Evolutionary conservation across 2,888 invertebrate species (phyloP), one percentile per base, ranked within the genome.

Genomic region (Philereme transversata): DNA sequence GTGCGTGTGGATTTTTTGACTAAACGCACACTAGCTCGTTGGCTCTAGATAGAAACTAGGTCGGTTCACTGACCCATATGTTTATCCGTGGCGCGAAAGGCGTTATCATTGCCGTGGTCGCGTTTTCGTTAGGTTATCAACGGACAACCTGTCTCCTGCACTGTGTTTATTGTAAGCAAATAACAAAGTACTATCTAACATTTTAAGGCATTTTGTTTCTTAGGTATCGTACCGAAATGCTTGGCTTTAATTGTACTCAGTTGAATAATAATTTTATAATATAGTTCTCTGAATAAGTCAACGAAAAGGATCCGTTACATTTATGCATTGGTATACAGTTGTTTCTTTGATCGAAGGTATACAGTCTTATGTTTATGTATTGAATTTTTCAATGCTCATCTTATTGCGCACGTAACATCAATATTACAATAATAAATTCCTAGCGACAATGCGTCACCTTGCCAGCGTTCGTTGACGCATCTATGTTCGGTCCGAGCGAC

Each of bases 61-160:
- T 90, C 91, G 89, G 92, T 91, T 92, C 92, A 92, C 82, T 88
- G 90, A 90, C 91, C 92, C 81, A 91, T 90, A 88, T 92, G 92
- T 92, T 92, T 92, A 90, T 91, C 91, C 77, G 76, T 70, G 79
- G 80, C 82, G 82, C 83, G 81, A 81, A 83, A 81, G 78, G 77
- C 79, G 70, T 84, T 88, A 87, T 88, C 89, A 77, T 75, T 78
- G 84, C 86, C 84, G 75, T 73, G 76, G 73, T 76, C 88, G 88
- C 83, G 74, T 89, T 89, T 88, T 83, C 81, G 86, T 87, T 85
- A 75, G 87, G 87, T 89, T 90, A 90, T 90, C 90, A 78, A 60
- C 75, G 78, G 79, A 80, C 87, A 89, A 91, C 90, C 90, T 91
- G 90, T 89, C 87, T 86, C 81, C 72, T 82, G 79, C 80, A 80